These are phyloP conservation scores for Odontophorus gujanensis DNA, from an alignment of 2,113 vertebrate species.

Conservation along the genomic window DNA sequence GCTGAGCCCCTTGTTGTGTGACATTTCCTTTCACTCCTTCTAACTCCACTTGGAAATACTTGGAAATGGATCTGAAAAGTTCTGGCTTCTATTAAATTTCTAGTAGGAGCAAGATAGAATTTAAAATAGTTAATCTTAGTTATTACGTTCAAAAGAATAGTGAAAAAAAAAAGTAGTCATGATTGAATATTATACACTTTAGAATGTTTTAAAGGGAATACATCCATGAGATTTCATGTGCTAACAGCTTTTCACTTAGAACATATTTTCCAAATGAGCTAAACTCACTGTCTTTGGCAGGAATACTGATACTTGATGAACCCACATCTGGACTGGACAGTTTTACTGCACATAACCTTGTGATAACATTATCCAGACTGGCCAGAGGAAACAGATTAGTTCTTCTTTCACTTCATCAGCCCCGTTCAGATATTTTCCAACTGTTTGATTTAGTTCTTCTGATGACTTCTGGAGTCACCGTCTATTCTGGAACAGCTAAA, in stretches of 20 bases:
- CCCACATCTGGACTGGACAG: constrained; percentile 97
- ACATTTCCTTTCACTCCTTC: neutral
- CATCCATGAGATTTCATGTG: neutral
- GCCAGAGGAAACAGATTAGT: constrained; percentile 93
- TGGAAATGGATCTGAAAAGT: neutral
- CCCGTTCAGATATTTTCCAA: constrained; percentile 94
- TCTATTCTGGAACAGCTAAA: constrained; percentile 87
- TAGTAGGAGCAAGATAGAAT: neutral
- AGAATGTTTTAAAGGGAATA: neutral
- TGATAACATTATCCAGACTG: constrained; percentile 91
- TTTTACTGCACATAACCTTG: constrained; percentile 96
- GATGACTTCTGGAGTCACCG: constrained; percentile 87
- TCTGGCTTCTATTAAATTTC: neutral
- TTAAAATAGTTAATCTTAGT: neutral
- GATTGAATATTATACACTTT: neutral
- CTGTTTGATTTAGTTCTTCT: constrained; percentile 94
- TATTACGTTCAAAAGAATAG: neutral
- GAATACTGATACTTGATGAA: constrained; percentile 94
- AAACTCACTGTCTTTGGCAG: constrained; percentile 71
- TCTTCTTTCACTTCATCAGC: constrained; percentile 94
- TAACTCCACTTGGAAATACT: neutral
- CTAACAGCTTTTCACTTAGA: neutral
- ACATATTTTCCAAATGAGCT: constrained; percentile 20
- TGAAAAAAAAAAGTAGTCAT: neutral
- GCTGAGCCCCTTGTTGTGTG: neutral